These are phyloP conservation scores for Adrianichthys oophorus DNA, from an alignment of 2,797 vertebrate genomes.

Conservation along the genomic window DNA sequence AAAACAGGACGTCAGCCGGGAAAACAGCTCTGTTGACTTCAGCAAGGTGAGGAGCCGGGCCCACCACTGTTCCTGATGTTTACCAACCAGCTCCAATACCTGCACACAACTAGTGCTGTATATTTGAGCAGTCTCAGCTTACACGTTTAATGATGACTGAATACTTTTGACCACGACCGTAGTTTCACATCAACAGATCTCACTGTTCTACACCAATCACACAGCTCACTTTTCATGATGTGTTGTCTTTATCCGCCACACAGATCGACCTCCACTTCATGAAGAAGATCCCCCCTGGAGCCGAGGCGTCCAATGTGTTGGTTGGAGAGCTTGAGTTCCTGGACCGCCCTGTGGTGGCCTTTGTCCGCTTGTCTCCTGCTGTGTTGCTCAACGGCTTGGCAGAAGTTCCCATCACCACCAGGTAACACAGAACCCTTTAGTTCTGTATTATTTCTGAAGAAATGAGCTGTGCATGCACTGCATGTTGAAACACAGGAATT, in stretches of 20 bases:
- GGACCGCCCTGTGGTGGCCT: slow-evolving; percentile 93
- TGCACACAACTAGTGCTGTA: slow-evolving; percentile 34
- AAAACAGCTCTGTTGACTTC: slow-evolving; percentile 97
- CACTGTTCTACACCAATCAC: too few species aligned
- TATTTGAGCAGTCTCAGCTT: slow-evolving; percentile 60
- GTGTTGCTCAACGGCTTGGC: slow-evolving; percentile 93
- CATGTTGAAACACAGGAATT: slow-evolving; percentile 5
- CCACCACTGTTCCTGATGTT: slow-evolving; percentile 56
- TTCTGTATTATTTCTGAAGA: neutral
- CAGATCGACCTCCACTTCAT: slow-evolving; percentile 99
- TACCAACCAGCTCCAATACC: slow-evolving; percentile 41
- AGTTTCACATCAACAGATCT: slow-evolving; percentile 8
- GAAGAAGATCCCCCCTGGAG: slow-evolving; percentile 98
- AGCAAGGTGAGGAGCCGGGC: slow-evolving; percentile 87
- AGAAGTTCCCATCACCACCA: slow-evolving; percentile 96
- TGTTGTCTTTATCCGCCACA: slow-evolving; percentile 3
- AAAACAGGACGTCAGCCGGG: slow-evolving; percentile 93
- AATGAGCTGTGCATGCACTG: slow-evolving; percentile 2
- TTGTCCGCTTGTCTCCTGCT: slow-evolving; percentile 92
- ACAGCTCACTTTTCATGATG: too few species aligned
- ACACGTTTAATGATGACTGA: slow-evolving; percentile 44
- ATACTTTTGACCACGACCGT: slow-evolving; percentile 16
- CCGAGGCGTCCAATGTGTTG: slow-evolving; percentile 96
- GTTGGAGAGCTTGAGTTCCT: slow-evolving; percentile 97
- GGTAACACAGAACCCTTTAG: slow-evolving; percentile 69